Conservation (phyloP, 2,113 vertebrate genomes). For the Plecturocebus donacophilus region DNA sequence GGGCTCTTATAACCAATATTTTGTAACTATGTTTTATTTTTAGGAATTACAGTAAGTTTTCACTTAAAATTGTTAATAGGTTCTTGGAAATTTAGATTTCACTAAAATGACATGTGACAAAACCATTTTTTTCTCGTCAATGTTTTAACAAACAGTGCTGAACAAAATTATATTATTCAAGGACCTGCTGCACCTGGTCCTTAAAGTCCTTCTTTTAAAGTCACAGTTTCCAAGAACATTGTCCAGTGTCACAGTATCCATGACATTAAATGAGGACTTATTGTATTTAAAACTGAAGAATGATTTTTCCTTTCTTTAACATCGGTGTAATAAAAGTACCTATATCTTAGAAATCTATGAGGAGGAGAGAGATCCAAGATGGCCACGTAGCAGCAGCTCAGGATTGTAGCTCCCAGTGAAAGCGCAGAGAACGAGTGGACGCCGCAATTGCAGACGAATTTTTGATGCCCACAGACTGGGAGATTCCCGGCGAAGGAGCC, state of each 20-base stretch:
- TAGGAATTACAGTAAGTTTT: neutral
- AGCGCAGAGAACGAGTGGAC: too few relatives aligned
- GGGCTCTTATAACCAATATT: neutral
- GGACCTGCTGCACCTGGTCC: neutral
- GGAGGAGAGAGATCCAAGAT: too few relatives aligned
- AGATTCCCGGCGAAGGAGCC: too few relatives aligned
- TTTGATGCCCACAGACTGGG: too few relatives aligned
- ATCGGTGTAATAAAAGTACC: neutral
- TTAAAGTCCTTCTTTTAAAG: neutral
- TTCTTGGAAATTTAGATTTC: neutral
- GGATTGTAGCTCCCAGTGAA: too few relatives aligned
- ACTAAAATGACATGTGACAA: neutral
- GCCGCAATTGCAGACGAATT: too few relatives aligned
- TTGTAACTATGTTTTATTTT: neutral
- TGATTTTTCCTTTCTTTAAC: neutral
- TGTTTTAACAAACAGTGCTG: neutral
- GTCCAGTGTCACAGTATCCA: neutral
- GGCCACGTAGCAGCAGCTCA: too few relatives aligned
- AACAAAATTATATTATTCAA: neutral
- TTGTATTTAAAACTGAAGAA: neutral
- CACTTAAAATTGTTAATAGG: neutral
- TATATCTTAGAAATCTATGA: neutral
- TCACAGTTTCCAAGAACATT: neutral
- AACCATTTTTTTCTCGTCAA: neutral
- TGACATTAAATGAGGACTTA: neutral